Conservation (phyloP, 2,113 vertebrate genomes). For the Cyprinodon brontotheroides region DNA sequence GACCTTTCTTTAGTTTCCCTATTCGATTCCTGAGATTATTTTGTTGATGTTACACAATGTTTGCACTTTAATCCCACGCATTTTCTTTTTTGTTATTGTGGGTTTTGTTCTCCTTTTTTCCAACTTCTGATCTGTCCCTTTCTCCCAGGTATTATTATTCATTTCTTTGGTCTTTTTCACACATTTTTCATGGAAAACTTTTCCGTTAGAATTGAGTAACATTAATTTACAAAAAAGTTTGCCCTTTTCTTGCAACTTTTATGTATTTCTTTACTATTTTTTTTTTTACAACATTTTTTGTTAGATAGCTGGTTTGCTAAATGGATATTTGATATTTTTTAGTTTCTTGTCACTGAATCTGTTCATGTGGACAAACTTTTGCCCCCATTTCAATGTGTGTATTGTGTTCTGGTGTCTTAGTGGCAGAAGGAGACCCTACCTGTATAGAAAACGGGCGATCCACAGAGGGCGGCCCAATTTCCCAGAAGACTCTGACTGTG, state of each 20-base stretch:
- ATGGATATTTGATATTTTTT: constrained; percentile 19
- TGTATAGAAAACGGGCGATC: constrained; percentile 82
- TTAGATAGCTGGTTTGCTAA: constrained; percentile 35
- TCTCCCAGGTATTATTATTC: constrained; percentile 43
- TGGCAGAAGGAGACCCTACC: constrained; percentile 82
- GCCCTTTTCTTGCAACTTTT: constrained; percentile 58
- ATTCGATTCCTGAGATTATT: constrained; percentile 55
- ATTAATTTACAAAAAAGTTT: constrained; percentile 58
- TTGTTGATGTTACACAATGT: constrained; percentile 53
- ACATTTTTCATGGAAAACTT: constrained; percentile 41
- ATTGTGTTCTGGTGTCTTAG: constrained; percentile 63
- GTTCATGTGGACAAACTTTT: constrained; percentile 1
- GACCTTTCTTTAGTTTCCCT: constrained; percentile 68
- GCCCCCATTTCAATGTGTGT: constrained; percentile 31
- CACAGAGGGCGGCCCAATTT: constrained; percentile 77
- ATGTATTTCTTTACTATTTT: constrained; percentile 22
- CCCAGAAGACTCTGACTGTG: constrained; percentile 70
- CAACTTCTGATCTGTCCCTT: constrained; percentile 37
- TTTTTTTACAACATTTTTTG: constrained; percentile 19
- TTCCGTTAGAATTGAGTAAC: constrained; percentile 43
- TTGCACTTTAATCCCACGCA: constrained; percentile 60
- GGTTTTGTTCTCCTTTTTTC: constrained; percentile 48
- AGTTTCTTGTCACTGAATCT: constrained; percentile 32
- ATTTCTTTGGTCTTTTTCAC: constrained; percentile 57
- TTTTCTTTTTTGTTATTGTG: constrained; percentile 62